Base-by-base conservation (phyloP, 2,113 vertebrate genomes). In the Muntiacus muntjak region DNA sequence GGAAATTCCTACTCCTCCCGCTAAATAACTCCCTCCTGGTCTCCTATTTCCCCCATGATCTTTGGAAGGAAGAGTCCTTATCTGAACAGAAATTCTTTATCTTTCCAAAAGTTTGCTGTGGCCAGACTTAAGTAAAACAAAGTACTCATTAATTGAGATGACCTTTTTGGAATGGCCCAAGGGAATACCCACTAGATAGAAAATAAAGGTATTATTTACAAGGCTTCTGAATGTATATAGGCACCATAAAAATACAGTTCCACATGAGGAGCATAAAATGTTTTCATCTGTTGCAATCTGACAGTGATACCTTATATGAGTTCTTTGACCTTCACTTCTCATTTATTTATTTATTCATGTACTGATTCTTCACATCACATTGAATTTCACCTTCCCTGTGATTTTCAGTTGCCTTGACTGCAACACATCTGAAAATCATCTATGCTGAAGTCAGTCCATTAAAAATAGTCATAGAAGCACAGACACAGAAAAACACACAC, bases 21-120 rank as follows among this genome's bases (percentile, higher is more conserved):
- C 11, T 45, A 26, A 40, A 55, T 1, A 6, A 58, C 15, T 30
- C 4, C 4, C 1, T 6, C 25, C 3, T 5, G 0, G 3, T 9
- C 36, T 26, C 21, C 12, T 64, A 25, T 57, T 45, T 45, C 6
- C 23, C 81, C 47, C 28, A 8, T 62, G 40, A 52, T 76, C 30
- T 25, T 91, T 28, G 64, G 19, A 86, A 54, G 55, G 28, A 50
- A 91, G 23, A 45, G 58, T 60, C 87, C 13, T 52, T 84, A 62
- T 30, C 54, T 43, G 1, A 7, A 11, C 60, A 81, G 33, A 23
- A 87, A 54, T 58, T n/a, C 16, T 40, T 93, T 79, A 57, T 67
- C 25, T 89, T 92, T 74, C 64, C 50, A 78, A 58, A 86, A 89
- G 85, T 90, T 92, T 92, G n/a, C 30, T 78, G 79, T 16, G 3